These are phyloP conservation scores for Burhinus oedicnemus DNA, from an alignment of 2,113 vertebrate species.

Conservation along the genomic window DNA sequence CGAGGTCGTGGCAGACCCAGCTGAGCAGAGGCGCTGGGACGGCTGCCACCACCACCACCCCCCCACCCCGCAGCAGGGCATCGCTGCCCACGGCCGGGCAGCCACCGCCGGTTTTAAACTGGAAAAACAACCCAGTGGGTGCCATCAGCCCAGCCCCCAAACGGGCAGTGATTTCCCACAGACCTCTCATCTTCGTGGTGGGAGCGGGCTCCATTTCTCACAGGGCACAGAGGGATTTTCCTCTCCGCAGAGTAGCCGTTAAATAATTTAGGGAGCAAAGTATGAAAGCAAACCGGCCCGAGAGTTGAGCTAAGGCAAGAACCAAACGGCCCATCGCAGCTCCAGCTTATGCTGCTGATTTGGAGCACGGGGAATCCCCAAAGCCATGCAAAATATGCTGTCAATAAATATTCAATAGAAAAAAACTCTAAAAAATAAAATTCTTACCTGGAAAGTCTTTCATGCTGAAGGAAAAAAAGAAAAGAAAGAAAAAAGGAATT, in stretches of 20 bases:
- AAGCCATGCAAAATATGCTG: neutral
- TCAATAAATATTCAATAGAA: neutral
- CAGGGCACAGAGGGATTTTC: neutral
- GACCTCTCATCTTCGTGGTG: neutral
- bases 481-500: constrained; percentile 40
- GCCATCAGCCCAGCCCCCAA: neutral
- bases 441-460: constrained; percentile 88
- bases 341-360: neutral
- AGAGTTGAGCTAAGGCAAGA: neutral
- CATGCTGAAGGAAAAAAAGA: constrained; percentile 80
- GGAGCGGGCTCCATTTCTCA: neutral
- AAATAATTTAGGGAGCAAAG: neutral
- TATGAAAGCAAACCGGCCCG: neutral
- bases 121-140: neutral
- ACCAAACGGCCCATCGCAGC: neutral
- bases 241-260: neutral
- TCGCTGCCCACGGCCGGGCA: accelerated
- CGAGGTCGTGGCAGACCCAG: neutral
- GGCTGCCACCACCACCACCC: neutral
- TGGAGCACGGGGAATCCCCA: neutral
- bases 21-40: neutral
- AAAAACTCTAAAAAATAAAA: neutral
- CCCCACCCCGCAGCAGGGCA: neutral
- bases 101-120: accelerated
- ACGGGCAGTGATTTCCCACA: accelerated